phyloP scores from a whole-genome alignment of 2,888 invertebrate genomes.

The Cistogaster globosa region DNA sequence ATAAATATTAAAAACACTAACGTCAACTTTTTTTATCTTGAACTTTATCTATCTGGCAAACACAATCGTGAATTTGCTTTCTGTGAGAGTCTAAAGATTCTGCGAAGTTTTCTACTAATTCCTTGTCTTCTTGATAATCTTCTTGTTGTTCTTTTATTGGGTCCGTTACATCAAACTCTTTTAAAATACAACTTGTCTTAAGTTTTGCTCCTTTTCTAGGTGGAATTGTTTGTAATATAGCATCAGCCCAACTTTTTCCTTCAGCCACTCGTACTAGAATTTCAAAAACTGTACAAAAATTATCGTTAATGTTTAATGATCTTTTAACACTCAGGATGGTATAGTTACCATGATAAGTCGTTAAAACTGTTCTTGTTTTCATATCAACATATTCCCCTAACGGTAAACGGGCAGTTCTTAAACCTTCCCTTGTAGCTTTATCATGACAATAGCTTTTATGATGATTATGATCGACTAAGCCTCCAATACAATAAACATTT shows the following conservation, averaged over 20 bases:
- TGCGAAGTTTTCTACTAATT: not conserved
- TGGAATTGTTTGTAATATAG: constrained; percentile 90
- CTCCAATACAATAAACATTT: constrained; percentile 96
- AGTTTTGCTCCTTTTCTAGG: constrained; percentile 88
- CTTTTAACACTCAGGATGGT: not conserved
- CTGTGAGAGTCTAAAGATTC: not conserved
- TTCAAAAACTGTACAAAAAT: constrained; percentile 89
- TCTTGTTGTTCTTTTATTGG: not conserved
- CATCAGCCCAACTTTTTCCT: constrained; percentile 90
- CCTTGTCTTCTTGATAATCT: not conserved
- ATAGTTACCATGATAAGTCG: constrained; percentile 95
- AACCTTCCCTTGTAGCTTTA: constrained; percentile 90
- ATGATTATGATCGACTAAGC: constrained; percentile 98
- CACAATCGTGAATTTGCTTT: not conserved
- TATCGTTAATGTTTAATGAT: not conserved
- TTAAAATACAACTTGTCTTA: constrained; percentile 73
- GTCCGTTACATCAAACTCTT: not conserved
- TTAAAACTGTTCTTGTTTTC: constrained; percentile 96
- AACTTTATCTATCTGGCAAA: not conserved
- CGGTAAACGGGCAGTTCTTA: constrained; percentile 93
- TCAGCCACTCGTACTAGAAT: constrained; percentile 90
- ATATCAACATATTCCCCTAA: constrained; percentile 94
- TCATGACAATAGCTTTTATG: constrained; percentile 96
- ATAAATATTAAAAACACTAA: not conserved
- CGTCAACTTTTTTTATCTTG: constrained; percentile 8